phyloP scores from a whole-genome alignment of 2,113 vertebrate genomes.

The Hippocampus abdominalis region DNA sequence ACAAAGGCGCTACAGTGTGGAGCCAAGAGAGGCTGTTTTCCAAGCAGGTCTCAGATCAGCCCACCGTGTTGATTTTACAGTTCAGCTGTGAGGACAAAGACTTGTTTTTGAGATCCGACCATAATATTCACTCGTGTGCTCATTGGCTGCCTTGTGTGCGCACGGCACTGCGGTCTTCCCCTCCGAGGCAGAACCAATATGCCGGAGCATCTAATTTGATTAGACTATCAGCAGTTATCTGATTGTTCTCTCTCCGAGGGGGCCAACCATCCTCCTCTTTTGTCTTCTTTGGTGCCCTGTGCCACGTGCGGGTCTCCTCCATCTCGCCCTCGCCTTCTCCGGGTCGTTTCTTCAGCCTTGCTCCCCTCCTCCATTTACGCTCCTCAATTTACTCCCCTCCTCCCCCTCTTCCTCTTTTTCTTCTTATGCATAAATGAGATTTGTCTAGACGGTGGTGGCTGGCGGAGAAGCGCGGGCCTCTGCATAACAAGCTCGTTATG shows the following conservation, averaged over 20 bases:
- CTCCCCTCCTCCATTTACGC: slow-evolving; percentile 50
- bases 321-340: slow-evolving; percentile 49
- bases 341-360: slow-evolving; percentile 40
- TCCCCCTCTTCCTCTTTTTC: slow-evolving; percentile 39
- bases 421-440: slow-evolving; percentile 74
- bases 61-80: slow-evolving; percentile 22
- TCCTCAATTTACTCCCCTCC: slow-evolving; percentile 45
- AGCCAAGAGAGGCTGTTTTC: background rate
- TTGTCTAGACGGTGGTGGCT: slow-evolving; percentile 76
- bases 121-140: slow-evolving; percentile 30
- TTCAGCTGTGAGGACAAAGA: slow-evolving; percentile 13
- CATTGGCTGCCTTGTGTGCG: slow-evolving; percentile 34
- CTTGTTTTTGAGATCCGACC: slow-evolving; percentile 1
- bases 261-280: slow-evolving; percentile 37
- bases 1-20: background rate
- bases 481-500: slow-evolving; percentile 80
- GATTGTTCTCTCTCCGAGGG: slow-evolving; percentile 46
- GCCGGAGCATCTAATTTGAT: slow-evolving; percentile 59
- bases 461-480: slow-evolving; percentile 69
- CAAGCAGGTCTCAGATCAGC: slow-evolving; percentile 29
- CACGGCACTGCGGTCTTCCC: slow-evolving; percentile 35
- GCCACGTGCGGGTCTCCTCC: slow-evolving; percentile 31
- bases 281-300: slow-evolving; percentile 28
- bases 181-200: slow-evolving; percentile 40
- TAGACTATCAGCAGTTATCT: slow-evolving; percentile 52